These are phyloP conservation scores for Parochlus steinenii DNA, from an alignment of 2,888 invertebrate species.

Conservation along the genomic window DNA sequence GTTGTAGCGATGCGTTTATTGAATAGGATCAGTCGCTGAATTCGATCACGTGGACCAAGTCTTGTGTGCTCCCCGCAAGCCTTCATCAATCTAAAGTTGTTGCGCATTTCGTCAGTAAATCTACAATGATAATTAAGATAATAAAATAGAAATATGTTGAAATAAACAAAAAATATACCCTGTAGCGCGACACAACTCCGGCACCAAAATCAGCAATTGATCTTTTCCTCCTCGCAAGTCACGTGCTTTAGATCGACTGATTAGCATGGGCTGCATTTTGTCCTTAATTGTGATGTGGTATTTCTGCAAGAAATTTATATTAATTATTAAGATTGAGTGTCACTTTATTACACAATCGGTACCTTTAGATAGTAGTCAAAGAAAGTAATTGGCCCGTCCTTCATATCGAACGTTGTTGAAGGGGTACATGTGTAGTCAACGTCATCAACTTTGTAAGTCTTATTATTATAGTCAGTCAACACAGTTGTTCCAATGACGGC, in stretches of 20 bases:
- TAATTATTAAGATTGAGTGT: too few relatives aligned
- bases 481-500: constrained; percentile 39
- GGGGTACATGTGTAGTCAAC: constrained; percentile 8
- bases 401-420: neutral
- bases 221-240: constrained; percentile 58
- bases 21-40: constrained; percentile 48
- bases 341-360: too few relatives aligned
- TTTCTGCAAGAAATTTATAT: too few relatives aligned
- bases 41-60: constrained; percentile 48
- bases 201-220: constrained; percentile 56
- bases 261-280: constrained; percentile 56
- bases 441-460: constrained; percentile 21
- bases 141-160: too few relatives aligned
- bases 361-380: constrained; percentile 43
- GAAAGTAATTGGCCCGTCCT: constrained; percentile 30
- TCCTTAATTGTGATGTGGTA: constrained; percentile 50
- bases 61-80: constrained; percentile 58
- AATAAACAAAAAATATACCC: too few relatives aligned
- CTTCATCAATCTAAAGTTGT: constrained; percentile 38
- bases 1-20: constrained; percentile 40
- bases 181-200: constrained; percentile 72
- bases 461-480: constrained; percentile 61
- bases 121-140: too few relatives aligned
- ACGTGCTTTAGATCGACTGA: constrained; percentile 49
- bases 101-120: constrained; percentile 48